Evolutionary conservation across 2,113 vertebrate genomes (phyloP).

Genomic region (Centrocercus urophasianus): DNA sequence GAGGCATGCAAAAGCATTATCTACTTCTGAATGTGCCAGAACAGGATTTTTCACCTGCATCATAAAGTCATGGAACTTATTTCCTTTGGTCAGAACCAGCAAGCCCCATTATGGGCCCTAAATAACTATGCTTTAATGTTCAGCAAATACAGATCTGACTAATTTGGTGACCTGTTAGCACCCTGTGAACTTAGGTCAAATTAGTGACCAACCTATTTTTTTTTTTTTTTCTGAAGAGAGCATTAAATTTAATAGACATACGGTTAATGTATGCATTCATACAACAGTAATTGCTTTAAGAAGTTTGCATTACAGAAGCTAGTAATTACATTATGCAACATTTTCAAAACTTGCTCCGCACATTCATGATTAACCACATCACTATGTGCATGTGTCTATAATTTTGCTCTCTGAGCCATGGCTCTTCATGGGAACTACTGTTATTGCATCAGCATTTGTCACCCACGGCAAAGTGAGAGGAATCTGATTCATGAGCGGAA

Average conservation of each 20-base stretch:
- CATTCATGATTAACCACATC: neutral
- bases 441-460: neutral
- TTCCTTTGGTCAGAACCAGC: neutral
- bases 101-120: neutral
- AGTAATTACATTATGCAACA: neutral
- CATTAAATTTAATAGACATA: neutral
- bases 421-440: neutral
- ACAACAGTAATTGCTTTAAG: neutral
- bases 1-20: neutral
- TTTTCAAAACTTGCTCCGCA: neutral
- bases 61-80: neutral
- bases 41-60: neutral
- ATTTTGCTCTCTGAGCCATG: neutral
- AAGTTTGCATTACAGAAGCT: neutral
- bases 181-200: neutral
- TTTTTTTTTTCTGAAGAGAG: neutral
- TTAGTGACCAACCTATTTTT: neutral
- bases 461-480: accelerated
- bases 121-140: neutral
- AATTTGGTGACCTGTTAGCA: neutral
- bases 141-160: neutral
- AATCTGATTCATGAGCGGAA: neutral
- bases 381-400: neutral
- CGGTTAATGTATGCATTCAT: neutral
- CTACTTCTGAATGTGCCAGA: neutral